phyloP scores from a whole-genome alignment of 2,113 vertebrate species.

The Centropus bengalensis region DNA sequence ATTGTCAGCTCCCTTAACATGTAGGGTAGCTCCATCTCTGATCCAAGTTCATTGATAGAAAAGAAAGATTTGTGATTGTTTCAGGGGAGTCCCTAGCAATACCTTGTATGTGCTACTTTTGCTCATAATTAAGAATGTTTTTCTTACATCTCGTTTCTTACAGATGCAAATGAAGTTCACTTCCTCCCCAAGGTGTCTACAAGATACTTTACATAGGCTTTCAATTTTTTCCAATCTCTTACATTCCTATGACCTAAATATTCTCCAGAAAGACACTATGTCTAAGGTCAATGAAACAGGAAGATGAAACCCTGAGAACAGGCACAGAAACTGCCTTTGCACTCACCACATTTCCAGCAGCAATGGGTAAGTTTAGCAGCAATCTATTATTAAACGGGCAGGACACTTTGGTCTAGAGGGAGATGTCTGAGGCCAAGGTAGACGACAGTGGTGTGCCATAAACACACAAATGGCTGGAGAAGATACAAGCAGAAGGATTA shows the following conservation, averaged over 20 bases:
- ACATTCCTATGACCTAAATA: background rate
- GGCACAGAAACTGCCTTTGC: background rate
- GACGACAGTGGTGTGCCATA: background rate
- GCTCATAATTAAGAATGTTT: background rate
- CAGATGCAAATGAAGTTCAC: background rate
- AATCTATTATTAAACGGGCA: slow-evolving; percentile 11
- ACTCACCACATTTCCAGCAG: background rate
- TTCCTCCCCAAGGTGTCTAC: background rate
- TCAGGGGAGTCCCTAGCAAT: background rate
- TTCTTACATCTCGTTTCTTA: background rate
- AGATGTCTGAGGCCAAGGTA: background rate
- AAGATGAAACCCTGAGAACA: slow-evolving; percentile 15
- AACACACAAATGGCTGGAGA: background rate
- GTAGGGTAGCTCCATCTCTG: background rate
- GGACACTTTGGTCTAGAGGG: background rate
- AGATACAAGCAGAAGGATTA: background rate
- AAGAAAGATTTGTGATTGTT: background rate
- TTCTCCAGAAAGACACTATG: background rate
- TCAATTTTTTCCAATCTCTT: background rate
- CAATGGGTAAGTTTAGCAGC: slow-evolving; percentile 30
- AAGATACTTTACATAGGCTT: background rate
- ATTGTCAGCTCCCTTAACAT: background rate
- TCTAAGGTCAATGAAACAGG: slow-evolving; percentile 14
- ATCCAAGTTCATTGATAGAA: slow-evolving; percentile 5
- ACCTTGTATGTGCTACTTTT: background rate